These are phyloP conservation scores for Cichladusa arquata DNA, from an alignment of 2,113 vertebrate species.

Conservation along the genomic window DNA sequence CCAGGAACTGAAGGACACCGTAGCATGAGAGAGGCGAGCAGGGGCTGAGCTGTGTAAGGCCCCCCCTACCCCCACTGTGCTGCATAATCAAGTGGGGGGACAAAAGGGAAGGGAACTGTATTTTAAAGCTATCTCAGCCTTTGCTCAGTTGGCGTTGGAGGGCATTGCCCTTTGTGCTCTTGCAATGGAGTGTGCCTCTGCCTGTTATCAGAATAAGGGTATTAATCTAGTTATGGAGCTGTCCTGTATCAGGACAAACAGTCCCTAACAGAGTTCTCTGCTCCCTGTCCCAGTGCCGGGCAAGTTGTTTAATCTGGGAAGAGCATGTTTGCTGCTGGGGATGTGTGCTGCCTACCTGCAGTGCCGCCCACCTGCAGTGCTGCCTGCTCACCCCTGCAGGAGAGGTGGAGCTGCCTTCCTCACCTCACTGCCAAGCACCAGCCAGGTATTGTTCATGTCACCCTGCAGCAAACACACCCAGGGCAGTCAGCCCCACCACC, in stretches of 20 bases:
- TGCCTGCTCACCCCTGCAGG: not conserved
- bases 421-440: accelerated
- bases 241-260: not conserved
- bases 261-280: not conserved
- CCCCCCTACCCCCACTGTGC: accelerated
- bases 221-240: not conserved
- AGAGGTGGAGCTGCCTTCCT: not conserved
- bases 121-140: not conserved
- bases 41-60: not conserved
- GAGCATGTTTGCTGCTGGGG: accelerated
- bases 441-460: not conserved
- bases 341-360: accelerated
- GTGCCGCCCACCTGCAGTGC: not conserved
- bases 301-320: not conserved
- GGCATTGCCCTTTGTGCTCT: not conserved
- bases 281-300: not conserved
- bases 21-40: not conserved
- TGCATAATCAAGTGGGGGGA: not conserved
- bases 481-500: accelerated
- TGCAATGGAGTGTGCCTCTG: accelerated
- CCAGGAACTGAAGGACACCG: not conserved
- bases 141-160: not conserved
- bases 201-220: not conserved
- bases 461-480: accelerated
- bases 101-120: not conserved